Evolutionary conservation across 2,888 invertebrate species (phyloP).

Genomic region (Apamea monoglypha): DNA sequence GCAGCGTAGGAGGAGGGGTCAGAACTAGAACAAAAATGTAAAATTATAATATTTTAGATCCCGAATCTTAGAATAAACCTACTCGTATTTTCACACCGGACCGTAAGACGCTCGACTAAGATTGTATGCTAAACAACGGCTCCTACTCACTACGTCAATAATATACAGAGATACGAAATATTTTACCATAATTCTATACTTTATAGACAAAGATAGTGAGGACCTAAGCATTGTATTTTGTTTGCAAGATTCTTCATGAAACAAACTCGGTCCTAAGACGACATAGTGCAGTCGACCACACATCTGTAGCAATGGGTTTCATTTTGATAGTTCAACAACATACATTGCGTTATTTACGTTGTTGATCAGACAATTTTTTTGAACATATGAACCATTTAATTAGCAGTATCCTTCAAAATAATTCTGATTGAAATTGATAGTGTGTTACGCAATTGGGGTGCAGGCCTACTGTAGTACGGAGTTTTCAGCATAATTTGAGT

Average conservation of each 20-base stretch:
- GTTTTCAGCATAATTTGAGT: neutral
- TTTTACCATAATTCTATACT: conserved; percentile 48
- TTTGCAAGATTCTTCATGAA: conserved; percentile 10
- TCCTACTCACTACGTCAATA: conserved; percentile 20
- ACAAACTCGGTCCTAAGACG: neutral
- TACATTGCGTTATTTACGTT: too few relatives aligned
- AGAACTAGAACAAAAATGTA: neutral
- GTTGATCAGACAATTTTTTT: too few relatives aligned
- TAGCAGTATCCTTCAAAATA: too few relatives aligned
- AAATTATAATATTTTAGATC: conserved; percentile 2
- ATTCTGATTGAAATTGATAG: too few relatives aligned
- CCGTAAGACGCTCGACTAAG: neutral
- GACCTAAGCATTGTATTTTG: conserved; percentile 16
- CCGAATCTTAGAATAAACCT: conserved; percentile 6
- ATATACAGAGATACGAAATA: conserved; percentile 39
- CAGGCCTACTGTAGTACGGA: neutral
- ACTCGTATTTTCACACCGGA: conserved; percentile 5
- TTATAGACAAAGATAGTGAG: conserved; percentile 14
- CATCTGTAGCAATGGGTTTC: neutral
- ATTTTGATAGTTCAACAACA: too few relatives aligned
- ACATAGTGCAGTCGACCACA: neutral
- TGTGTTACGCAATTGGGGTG: too few relatives aligned
- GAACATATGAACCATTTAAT: too few relatives aligned
- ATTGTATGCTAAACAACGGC: conserved; percentile 45
- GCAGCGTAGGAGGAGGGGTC: conserved; percentile 15